Base-by-base conservation (phyloP, 2,797 vertebrate species). In the Peromyscus melanophrys region DNA sequence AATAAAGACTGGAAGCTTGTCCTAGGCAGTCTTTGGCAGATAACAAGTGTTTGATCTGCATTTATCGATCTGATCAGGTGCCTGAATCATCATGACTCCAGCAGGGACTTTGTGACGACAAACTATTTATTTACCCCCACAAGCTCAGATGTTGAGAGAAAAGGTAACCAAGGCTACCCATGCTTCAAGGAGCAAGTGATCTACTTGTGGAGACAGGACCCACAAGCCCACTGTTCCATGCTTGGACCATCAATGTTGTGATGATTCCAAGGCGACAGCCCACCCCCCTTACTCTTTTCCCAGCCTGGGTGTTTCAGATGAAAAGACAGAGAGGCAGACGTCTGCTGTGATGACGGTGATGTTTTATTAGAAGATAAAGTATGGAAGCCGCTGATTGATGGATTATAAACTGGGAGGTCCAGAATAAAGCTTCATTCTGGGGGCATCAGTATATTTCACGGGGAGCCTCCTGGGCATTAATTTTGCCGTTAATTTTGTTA, bases 401-500 rank as follows among this genome's bases (percentile, higher is more conserved):
- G 89, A 59, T 90, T 94, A 78, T 92, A 89, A 90, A 88, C 49
- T 0, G 0, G 96, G 96, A 84, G 94, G 96, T 88, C 90, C 92
- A 21, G 31, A 96, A 93, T 95, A 92, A 92, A 90, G 85, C 97
- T 97, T 94, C 93, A 67, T 96, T 63, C 95, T 0, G 75, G 97
- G 83, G 71, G 71, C 95, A 82, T 95, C 82, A 49, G 96, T 80
- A 52, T 96, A 78, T 95, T 96, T 97, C 96, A 92, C 59, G 3
- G 93, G 93, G 29, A 71, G 69, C 90, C 95, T 97, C 97, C 92
- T 0, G 14, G 14, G 6, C 0, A 2, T 97, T 97, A 93, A 2
- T 59, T 93, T 94, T 97, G 96, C 95, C 0, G 0, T 97, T 98
- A 98, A 97, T 98, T 98, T 97, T 97, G 92, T 96, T 96, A 95